Evolutionary conservation across 2,113 vertebrate species (phyloP).

Genomic region (Monopterus albus): DNA sequence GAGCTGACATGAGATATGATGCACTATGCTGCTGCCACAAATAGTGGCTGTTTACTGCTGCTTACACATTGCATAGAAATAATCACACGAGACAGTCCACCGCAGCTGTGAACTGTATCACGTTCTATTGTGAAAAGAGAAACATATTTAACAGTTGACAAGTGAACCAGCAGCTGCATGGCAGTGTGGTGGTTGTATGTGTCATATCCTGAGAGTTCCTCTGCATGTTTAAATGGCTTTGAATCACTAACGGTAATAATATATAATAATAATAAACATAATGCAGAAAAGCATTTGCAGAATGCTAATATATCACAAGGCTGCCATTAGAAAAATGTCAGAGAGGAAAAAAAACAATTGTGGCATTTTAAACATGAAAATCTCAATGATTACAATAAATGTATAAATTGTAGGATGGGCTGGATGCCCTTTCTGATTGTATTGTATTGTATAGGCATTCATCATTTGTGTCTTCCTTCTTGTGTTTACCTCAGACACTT

Average conservation of each 20-base stretch:
- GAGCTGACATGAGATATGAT: neutral
- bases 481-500: constrained; percentile 84
- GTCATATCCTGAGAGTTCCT: constrained; percentile 33
- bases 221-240: neutral
- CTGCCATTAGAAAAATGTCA: neutral
- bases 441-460: neutral
- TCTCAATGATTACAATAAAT: too few relatives aligned
- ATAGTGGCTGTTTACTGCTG: too few relatives aligned
- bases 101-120: neutral
- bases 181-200: constrained; percentile 13
- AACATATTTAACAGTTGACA: constrained; percentile 17
- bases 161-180: constrained; percentile 35
- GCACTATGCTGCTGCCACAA: neutral
- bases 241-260: constrained; percentile 13
- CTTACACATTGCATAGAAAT: neutral
- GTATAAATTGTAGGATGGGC: too few relatives aligned
- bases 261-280: too few relatives aligned
- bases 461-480: neutral
- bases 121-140: constrained; percentile 5
- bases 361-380: too few relatives aligned
- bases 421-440: neutral
- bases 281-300: neutral
- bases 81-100: neutral
- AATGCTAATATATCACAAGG: neutral
- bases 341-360: too few relatives aligned